These are phyloP conservation scores for Cantharis rufa DNA, from an alignment of 2,888 invertebrate species.

Conservation along the genomic window DNA sequence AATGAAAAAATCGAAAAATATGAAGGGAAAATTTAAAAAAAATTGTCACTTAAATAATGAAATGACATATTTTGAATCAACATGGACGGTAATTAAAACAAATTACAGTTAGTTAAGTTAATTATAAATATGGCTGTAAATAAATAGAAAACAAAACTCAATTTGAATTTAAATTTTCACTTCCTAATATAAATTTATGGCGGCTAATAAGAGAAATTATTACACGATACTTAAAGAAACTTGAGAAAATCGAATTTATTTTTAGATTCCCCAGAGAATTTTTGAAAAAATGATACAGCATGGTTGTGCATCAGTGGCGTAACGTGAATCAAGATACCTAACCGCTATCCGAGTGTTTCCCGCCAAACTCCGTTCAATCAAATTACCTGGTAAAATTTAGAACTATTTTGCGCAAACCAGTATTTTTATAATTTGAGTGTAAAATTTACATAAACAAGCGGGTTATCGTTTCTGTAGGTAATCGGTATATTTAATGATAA, in stretches of 20 bases:
- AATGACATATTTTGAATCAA: background rate
- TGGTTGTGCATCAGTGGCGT: background rate
- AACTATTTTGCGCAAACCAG: background rate
- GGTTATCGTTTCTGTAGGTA: background rate
- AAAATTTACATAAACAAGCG: background rate
- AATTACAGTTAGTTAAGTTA: background rate
- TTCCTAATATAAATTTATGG: background rate
- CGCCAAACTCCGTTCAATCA: background rate
- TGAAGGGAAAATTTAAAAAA: no score
- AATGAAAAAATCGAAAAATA: no score
- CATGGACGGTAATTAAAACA: background rate
- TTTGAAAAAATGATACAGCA: background rate
- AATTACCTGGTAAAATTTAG: background rate
- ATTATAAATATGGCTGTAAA: background rate
- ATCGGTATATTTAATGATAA: background rate
- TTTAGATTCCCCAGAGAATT: background rate
- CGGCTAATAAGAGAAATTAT: background rate
- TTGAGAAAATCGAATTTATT: background rate
- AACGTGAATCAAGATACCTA: no score
- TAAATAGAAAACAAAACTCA: background rate
- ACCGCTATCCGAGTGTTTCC: no score
- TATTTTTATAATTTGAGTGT: background rate
- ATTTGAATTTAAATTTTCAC: background rate
- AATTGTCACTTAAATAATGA: background rate
- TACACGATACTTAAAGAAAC: background rate